Evolutionary conservation across 2,888 invertebrate species (phyloP).

Genomic region (Netelia virgata): DNA sequence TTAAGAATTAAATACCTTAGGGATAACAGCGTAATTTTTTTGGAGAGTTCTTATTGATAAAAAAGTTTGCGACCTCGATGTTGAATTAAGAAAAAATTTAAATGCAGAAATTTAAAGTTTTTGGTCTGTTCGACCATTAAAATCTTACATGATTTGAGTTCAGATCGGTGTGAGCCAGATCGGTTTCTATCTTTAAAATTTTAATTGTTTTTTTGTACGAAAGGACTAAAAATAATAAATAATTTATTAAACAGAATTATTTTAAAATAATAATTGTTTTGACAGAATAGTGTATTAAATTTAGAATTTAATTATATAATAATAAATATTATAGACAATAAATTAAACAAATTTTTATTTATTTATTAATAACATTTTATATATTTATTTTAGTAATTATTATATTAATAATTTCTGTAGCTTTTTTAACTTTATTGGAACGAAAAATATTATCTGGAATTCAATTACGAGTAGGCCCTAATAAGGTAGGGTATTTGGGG

Average conservation of each 20-base stretch:
- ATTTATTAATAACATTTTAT: conserved; percentile 80
- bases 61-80: conserved; percentile 95
- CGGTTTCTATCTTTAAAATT: conserved; percentile 91
- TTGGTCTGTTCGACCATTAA: conserved; percentile 94
- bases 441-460: conserved; percentile 90
- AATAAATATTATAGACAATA: conserved; percentile 86
- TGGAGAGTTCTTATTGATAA: conserved; percentile 91
- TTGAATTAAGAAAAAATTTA: conserved; percentile 92
- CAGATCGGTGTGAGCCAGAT: conserved; percentile 94
- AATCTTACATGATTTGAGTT: conserved; percentile 96
- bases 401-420: conserved; percentile 88
- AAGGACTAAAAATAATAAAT: conserved; percentile 89
- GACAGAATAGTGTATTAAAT: conserved; percentile 90
- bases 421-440: conserved; percentile 91
- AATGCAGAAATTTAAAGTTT: conserved; percentile 89
- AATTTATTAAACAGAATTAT: conserved; percentile 84
- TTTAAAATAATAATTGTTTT: conserved; percentile 85
- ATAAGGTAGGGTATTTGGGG: conserved; percentile 89
- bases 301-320: conserved; percentile 89
- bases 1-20: conserved; percentile 92
- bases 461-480: conserved; percentile 91
- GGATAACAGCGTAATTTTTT: conserved; percentile 94
- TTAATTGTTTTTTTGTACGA: conserved; percentile 90
- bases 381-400: conserved; percentile 85
- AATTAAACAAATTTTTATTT: conserved; percentile 57